These are phyloP conservation scores for Rallus crepitans DNA, from an alignment of 2,797 vertebrate genomes.

Conservation along the genomic window DNA sequence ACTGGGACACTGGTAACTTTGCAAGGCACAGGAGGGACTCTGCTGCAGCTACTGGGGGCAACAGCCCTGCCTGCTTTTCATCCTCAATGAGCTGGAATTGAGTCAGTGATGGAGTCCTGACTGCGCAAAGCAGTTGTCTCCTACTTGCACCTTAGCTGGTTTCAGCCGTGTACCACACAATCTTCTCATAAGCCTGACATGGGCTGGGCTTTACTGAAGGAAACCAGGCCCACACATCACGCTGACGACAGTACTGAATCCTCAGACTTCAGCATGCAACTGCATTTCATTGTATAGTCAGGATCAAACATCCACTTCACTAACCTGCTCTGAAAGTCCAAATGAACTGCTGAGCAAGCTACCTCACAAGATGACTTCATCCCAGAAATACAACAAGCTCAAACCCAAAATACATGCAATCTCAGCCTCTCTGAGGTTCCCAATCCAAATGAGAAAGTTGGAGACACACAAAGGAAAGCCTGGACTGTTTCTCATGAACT, in stretches of 20 bases:
- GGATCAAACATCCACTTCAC: too few relatives aligned
- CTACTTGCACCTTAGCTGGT: not conserved
- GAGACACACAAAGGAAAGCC: not conserved
- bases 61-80: not conserved
- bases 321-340: not conserved
- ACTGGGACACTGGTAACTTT: rapidly evolving
- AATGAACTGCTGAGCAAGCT: not conserved
- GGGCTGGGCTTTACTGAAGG: not conserved
- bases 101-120: not conserved
- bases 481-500: not conserved
- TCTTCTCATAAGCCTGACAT: not conserved
- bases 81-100: not conserved
- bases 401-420: not conserved
- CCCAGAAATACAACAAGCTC: not conserved
- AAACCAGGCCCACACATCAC: not conserved
- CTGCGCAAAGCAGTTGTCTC: not conserved
- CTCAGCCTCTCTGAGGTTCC: not conserved
- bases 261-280: not conserved
- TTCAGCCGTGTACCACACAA: not conserved
- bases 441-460: not conserved
- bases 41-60: not conserved
- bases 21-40: not conserved
- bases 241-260: not conserved
- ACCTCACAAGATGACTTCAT: not conserved
- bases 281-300: not conserved